Evolutionary conservation across 2,113 vertebrate genomes (phyloP), one percentile per base, ranked within the genome.

Genomic region (Nothocercus julius): DNA sequence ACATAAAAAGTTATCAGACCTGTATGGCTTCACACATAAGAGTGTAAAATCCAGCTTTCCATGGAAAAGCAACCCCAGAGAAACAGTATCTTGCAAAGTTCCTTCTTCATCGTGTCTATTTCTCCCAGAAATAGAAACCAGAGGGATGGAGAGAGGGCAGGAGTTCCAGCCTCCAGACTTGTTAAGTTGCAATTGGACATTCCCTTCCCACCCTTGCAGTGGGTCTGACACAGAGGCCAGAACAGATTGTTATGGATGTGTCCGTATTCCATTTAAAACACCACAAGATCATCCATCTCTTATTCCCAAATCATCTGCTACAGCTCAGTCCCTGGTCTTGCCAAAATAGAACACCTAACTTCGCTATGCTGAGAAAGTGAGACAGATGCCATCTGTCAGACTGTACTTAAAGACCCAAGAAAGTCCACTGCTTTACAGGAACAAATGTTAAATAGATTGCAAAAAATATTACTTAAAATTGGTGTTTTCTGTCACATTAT

Each of bases 21-120:
- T 89, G 70, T 70, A 54, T 6, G 67, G 51, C 8, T 21, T 90
- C 45, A 61, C 34, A 81, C 3, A 49, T 30, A 59, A 9, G 38
- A 68, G 3, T n/a, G 8, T 2, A 82, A 77, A 49, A 54, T 9
- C 5, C 4, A 67, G 4, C 28, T 92, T 68, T 83, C 6, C n/a
- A 64, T 78, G 16, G 24, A 89, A 88, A 89, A 75, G 7, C 13
- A 89, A 27, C 8, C 40, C 16, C 42, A 42, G 32, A 89, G 7
- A 82, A 76, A 34, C 7, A 1, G 2, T 18, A 1, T 27, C 22
- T 32, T 5, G 13, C 1, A 11, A 3, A 77, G 4, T 19, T 62
- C n/a, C 56, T 61, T 58, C 15, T 64, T 82, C 67, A 32, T 11
- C 24, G 1, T 13, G 49, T 20, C 56, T 54, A 20, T 58, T 64